Percentiles rank a stretch among this genome's conserved stretches.
These are phyloP conservation scores for Drosophila chauvacae DNA, from an alignment of 1,140 invertebrate genomes.

Conservation along the genomic window DNA sequence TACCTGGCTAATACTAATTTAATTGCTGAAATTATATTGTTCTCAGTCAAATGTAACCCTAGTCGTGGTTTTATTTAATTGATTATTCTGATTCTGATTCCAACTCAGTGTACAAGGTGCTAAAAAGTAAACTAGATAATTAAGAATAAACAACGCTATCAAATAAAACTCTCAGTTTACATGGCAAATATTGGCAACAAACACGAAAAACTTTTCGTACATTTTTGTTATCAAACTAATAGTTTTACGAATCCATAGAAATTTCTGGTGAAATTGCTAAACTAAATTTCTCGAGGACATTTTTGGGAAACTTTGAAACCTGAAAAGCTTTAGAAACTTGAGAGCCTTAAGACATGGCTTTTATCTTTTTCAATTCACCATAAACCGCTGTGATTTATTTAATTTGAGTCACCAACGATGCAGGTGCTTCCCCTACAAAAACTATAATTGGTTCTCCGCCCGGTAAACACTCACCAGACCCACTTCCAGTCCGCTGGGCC, in stretches of 20 bases:
- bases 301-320: too few species aligned
- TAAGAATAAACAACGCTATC: background rate
- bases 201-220: constrained; percentile 1
- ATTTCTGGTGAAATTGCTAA: too few species aligned
- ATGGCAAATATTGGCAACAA: background rate
- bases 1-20: too few species aligned
- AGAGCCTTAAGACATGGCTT: background rate
- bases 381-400: background rate
- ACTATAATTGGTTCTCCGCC: background rate
- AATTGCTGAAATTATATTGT: too few species aligned
- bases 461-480: constrained; percentile 85
- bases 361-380: too few species aligned
- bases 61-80: background rate
- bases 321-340: background rate
- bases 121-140: background rate
- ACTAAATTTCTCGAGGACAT: background rate
- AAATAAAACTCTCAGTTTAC: constrained; percentile 10
- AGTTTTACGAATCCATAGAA: background rate
- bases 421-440: background rate
- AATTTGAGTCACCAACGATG: constrained; percentile 5
- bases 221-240: constrained; percentile 5
- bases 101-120: too few species aligned
- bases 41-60: background rate
- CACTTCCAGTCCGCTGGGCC: constrained; percentile 73
- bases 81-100: background rate